These are phyloP conservation scores for Ceratina calcarata DNA, from an alignment of 1,140 invertebrate species.

Conservation along the genomic window DNA sequence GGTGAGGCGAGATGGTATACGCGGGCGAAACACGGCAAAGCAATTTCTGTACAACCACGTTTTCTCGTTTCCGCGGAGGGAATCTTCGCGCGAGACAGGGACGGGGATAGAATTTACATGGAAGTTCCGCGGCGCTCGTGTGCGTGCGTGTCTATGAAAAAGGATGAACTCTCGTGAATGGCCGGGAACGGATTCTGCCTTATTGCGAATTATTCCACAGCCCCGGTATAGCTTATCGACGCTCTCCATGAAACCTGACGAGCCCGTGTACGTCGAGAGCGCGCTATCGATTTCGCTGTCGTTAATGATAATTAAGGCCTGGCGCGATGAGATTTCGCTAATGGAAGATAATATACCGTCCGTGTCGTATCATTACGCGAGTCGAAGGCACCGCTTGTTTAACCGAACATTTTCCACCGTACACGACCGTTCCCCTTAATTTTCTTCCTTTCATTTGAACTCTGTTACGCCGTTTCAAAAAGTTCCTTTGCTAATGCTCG, in stretches of 20 bases:
- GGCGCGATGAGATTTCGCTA: constrained; percentile 62
- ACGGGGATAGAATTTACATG: constrained; percentile 58
- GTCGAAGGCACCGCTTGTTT: constrained; percentile 32
- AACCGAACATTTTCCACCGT: constrained; percentile 5
- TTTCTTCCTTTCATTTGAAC: background rate
- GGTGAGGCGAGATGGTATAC: constrained; percentile 42
- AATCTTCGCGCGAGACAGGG: constrained; percentile 47
- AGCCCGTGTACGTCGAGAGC: constrained; percentile 17
- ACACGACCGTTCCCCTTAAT: background rate
- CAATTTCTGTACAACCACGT: constrained; percentile 66
- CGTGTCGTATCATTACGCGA: constrained; percentile 49
- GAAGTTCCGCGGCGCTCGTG: constrained; percentile 28
- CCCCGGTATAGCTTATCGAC: constrained; percentile 48
- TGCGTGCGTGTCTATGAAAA: constrained; percentile 41
- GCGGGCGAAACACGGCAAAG: constrained; percentile 63
- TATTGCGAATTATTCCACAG: constrained; percentile 52
- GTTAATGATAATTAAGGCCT: constrained; percentile 65
- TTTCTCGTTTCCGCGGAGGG: constrained; percentile 60
- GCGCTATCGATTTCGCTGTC: constrained; percentile 58
- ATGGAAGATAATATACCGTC: constrained; percentile 60
- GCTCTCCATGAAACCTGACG: constrained; percentile 49
- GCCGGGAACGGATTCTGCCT: constrained; percentile 29
- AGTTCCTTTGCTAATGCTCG: no score
- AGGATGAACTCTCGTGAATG: constrained; percentile 57
- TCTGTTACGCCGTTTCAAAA: no score